Evolutionary conservation across 2,797 vertebrate species (phyloP).

Genomic region (Amphiprion clarkii): DNA sequence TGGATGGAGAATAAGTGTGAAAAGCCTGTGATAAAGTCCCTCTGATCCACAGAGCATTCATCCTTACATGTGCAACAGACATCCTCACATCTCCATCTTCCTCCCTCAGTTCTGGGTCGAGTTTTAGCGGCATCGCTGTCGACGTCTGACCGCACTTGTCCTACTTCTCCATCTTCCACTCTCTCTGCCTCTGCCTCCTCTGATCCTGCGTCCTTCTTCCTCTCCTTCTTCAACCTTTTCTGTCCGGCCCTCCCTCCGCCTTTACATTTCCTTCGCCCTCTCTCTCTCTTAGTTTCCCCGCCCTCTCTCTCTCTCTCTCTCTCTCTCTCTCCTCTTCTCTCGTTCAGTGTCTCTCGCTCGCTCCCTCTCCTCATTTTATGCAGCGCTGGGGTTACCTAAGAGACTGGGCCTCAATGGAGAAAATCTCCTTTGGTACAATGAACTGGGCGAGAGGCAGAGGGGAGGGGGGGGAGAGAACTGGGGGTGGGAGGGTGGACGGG

Average conservation of each 20-base stretch:
- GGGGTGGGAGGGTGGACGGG: conserved; percentile 20
- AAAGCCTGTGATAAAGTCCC: conserved; percentile 59
- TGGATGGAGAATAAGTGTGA: conserved; percentile 44
- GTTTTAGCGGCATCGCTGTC: conserved; percentile 56
- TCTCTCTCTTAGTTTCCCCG: conserved; percentile 72
- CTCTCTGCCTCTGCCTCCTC: conserved; percentile 64
- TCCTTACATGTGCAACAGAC: conserved; percentile 71
- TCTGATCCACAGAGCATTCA: conserved; percentile 57
- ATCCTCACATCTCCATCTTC: conserved; percentile 50
- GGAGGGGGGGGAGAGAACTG: conserved; percentile 46
- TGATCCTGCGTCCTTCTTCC: conserved; percentile 81
- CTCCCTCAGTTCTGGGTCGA: conserved; percentile 51
- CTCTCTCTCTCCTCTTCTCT: conserved; percentile 59
- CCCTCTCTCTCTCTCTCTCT: conserved; percentile 69
- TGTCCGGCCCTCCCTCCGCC: conserved; percentile 79
- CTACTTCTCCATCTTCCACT: conserved; percentile 76
- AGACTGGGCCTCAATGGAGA: conserved; percentile 90
- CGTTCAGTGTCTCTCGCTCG: conserved; percentile 70
- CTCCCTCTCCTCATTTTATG: conserved; percentile 87
- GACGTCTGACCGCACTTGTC: conserved; percentile 74
- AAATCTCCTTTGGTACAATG: conserved; percentile 90
- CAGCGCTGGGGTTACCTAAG: conserved; percentile 90
- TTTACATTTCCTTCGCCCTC: conserved; percentile 81
- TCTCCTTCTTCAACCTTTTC: conserved; percentile 83
- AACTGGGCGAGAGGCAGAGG: conserved; percentile 78